Evolutionary conservation across 2,888 invertebrate species (phyloP).

Genomic region (Anodontia alba): DNA sequence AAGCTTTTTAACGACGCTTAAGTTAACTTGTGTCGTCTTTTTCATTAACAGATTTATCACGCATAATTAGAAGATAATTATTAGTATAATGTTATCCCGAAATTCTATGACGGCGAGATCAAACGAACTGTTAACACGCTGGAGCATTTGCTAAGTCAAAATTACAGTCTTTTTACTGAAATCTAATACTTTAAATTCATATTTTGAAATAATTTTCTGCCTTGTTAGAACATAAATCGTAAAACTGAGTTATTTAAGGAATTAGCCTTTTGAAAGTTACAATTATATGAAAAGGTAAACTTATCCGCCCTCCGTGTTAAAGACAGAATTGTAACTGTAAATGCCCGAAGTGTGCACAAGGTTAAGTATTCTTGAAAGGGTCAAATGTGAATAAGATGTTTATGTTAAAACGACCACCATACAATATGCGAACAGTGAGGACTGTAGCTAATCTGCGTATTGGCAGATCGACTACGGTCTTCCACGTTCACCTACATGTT

Average conservation of each 20-base stretch:
- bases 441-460: too few species aligned
- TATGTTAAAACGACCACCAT: too few species aligned
- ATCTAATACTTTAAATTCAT: conserved; percentile 10
- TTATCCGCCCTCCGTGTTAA: not conserved
- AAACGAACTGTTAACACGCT: conserved; percentile 12
- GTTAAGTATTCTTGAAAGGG: not conserved
- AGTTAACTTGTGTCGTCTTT: not conserved
- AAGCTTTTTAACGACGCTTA: not conserved
- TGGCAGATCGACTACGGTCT: too few species aligned
- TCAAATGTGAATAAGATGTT: conserved; percentile 5
- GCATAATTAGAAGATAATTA: conserved; percentile 14
- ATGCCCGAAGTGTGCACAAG: not conserved
- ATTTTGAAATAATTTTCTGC: conserved; percentile 15
- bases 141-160: conserved; percentile 3
- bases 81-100: conserved; percentile 5
- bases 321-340: conserved; percentile 4
- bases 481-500: too few species aligned
- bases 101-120: not conserved
- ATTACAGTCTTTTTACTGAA: conserved; percentile 7
- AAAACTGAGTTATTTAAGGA: conserved; percentile 14
- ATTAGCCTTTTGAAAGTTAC: not conserved
- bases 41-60: conserved; percentile 17
- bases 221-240: conserved; percentile 16
- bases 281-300: conserved; percentile 9
- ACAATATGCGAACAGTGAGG: too few species aligned